phyloP scores from a whole-genome alignment of 2,888 invertebrate species.

The Boloria euphrosyne region DNA sequence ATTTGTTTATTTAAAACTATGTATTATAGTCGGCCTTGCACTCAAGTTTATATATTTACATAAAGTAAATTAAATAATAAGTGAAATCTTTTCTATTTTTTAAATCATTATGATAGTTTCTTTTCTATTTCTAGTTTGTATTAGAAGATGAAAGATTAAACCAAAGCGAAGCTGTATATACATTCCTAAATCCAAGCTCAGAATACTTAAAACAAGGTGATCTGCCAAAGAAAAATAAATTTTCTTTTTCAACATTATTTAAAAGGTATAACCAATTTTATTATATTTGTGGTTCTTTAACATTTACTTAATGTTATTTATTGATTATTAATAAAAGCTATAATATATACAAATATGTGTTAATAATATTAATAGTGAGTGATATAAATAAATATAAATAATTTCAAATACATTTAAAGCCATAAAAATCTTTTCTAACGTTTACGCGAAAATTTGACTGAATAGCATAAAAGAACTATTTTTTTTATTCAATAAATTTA shows the following conservation, averaged over 20 bases:
- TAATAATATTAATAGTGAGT: too few relatives aligned
- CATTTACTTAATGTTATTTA: too few relatives aligned
- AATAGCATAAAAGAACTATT: too few relatives aligned
- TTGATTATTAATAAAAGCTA: too few relatives aligned
- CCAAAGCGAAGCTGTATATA: slow-evolving; percentile 94
- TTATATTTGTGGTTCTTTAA: too few relatives aligned
- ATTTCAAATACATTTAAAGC: not conserved
- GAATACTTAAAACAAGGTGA: slow-evolving; percentile 92
- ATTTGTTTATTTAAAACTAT: too few relatives aligned
- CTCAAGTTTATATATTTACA: slow-evolving; percentile 8
- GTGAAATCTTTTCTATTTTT: not conserved
- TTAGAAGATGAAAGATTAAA: slow-evolving; percentile 93
- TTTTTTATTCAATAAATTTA: too few relatives aligned
- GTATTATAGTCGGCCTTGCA: too few relatives aligned
- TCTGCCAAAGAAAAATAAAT: slow-evolving; percentile 92
- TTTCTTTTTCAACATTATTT: slow-evolving; percentile 92
- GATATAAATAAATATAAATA: too few relatives aligned
- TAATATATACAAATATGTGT: too few relatives aligned
- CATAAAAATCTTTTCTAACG: too few relatives aligned
- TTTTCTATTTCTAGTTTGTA: slow-evolving; percentile 85
- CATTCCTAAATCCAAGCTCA: slow-evolving; percentile 95
- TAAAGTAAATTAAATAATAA: not conserved
- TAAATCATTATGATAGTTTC: not conserved
- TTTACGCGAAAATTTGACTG: too few relatives aligned
- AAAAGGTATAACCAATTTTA: slow-evolving; percentile 83